These are phyloP conservation scores for Ochropleura plecta DNA, from an alignment of 2,888 invertebrate species.

Conservation along the genomic window DNA sequence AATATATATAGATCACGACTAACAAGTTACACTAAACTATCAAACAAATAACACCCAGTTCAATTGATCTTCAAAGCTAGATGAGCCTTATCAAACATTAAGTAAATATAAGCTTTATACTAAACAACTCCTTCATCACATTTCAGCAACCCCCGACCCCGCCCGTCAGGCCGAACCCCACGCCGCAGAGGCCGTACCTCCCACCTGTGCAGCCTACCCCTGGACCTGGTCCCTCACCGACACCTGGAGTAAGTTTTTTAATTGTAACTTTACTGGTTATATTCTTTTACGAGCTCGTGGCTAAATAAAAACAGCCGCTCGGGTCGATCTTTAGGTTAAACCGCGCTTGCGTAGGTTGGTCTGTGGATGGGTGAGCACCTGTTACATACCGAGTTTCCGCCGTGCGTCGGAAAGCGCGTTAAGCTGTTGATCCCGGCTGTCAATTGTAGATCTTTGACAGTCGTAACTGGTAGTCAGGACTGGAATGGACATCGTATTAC, in stretches of 20 bases:
- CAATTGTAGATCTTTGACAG: background rate
- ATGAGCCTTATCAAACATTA: background rate
- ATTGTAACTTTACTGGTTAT: background rate
- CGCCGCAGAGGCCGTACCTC: slow-evolving; percentile 65
- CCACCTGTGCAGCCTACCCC: slow-evolving; percentile 69
- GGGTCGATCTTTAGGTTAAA: background rate
- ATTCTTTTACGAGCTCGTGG: background rate
- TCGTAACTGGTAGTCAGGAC: background rate
- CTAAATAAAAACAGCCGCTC: background rate
- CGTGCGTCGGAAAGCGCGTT: background rate
- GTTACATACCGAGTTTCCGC: background rate
- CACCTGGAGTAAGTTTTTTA: slow-evolving; percentile 45
- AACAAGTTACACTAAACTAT: background rate
- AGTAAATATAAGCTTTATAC: background rate
- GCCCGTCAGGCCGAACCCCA: slow-evolving; percentile 62
- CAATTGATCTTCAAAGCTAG: background rate
- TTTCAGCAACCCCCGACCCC: slow-evolving; percentile 74
- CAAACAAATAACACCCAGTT: background rate
- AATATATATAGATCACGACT: no score
- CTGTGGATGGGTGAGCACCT: background rate
- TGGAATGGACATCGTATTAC: background rate
- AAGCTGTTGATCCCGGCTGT: background rate
- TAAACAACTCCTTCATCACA: background rate
- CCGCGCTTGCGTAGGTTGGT: background rate
- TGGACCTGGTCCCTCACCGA: slow-evolving; percentile 68